phyloP scores from a whole-genome alignment of 2,888 invertebrate species.

The Tridacna gigas region DNA sequence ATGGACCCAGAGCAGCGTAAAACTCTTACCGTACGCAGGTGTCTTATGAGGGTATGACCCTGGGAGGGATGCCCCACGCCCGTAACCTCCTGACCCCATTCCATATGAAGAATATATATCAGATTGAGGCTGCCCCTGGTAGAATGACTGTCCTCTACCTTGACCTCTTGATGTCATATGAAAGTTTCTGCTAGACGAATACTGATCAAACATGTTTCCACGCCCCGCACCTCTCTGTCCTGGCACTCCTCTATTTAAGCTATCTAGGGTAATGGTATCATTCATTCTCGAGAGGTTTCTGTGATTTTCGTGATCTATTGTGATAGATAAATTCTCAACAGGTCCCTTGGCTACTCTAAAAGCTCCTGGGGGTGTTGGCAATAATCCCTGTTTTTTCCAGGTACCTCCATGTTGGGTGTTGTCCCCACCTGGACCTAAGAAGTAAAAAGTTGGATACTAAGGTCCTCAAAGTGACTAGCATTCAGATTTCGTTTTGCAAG shows the following conservation, averaged over 20 bases:
- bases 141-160: not conserved
- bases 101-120: constrained; percentile 6
- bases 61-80: not conserved
- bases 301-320: constrained; percentile 19
- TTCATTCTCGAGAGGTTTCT: constrained; percentile 15
- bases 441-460: too few relatives aligned
- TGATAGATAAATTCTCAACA: constrained; percentile 17
- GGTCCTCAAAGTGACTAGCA: too few relatives aligned
- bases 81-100: not conserved
- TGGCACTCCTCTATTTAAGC: not conserved
- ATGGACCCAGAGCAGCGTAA: too few relatives aligned
- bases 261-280: not conserved
- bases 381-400: not conserved
- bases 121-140: not conserved
- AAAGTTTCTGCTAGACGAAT: not conserved
- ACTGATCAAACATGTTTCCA: not conserved
- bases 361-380: not conserved
- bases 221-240: not conserved
- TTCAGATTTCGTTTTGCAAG: too few relatives aligned
- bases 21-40: not conserved
- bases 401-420: not conserved
- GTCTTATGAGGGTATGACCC: constrained; percentile 6
- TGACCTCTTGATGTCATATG: not conserved
- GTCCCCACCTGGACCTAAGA: not conserved
- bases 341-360: not conserved